These are phyloP conservation scores for Rallus limicola DNA, from an alignment of 2,113 vertebrate genomes.

Conservation along the genomic window DNA sequence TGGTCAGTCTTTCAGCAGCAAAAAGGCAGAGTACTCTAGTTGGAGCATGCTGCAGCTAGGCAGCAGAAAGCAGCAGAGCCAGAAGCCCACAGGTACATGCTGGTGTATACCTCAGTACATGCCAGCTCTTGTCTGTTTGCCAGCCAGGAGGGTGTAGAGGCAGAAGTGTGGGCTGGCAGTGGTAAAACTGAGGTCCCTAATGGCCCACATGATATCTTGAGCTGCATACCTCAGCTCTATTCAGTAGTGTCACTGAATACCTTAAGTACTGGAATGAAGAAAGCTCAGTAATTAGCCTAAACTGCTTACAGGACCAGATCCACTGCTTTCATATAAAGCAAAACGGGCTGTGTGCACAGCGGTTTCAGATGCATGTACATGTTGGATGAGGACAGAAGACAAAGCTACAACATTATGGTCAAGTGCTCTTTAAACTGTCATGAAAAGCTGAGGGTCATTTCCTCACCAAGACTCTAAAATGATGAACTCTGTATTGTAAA, in stretches of 20 bases:
- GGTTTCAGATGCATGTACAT: background rate
- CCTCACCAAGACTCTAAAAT: background rate
- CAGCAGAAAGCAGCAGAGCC: background rate
- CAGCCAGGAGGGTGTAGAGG: background rate
- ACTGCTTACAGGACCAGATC: background rate
- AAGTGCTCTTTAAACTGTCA: slow-evolving; percentile 16
- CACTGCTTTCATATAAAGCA: background rate
- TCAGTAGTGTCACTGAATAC: background rate
- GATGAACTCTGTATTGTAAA: slow-evolving; percentile 21
- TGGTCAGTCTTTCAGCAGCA: background rate
- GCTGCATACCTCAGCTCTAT: background rate
- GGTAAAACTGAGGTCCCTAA: background rate
- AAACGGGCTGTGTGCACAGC: background rate
- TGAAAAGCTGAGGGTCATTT: slow-evolving; percentile 46
- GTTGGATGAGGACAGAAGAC: background rate
- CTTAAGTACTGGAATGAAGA: background rate
- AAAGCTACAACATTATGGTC: background rate
- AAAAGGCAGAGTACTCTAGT: background rate
- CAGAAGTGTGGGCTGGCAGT: background rate
- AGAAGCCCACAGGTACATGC: fast-evolving
- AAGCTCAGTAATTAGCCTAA: background rate
- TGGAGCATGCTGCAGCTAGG: background rate
- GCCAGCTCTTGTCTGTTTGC: background rate
- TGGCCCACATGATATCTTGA: background rate
- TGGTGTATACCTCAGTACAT: background rate